Base-by-base conservation (phyloP, 2,113 vertebrate species). In the Aegithalos caudatus region DNA sequence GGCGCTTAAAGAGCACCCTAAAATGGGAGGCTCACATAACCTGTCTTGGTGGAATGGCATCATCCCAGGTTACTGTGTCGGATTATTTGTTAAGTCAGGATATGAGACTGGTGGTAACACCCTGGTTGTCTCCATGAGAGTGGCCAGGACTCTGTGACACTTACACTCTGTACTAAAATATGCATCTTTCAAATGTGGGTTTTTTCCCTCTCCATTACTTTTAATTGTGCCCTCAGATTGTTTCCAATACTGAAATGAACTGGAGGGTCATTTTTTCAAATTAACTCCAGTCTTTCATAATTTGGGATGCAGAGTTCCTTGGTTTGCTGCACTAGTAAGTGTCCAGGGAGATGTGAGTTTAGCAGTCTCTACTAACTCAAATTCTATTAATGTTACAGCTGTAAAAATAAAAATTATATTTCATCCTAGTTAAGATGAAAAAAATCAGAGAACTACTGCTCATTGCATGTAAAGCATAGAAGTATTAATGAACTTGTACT, bases 21-120 rank as follows among this genome's bases (percentile, higher is more conserved):
- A 1, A 31, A 16, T 9, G 9, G 33, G 23, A 28, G 20, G 23
- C 3, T 53, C 10, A 4, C 7, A 1, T 7, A 22, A n/a, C 33
- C 13, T 35, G 31, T 11, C 2, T 0, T 6, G 12, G 19, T 64
- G 22, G 58, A 23, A 25, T 12, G 1, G 1, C 2, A 5, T 29
- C 6, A 6, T 1, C 11, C 13, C 35, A 4, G 35, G 10, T 35
- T 7, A 2, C 24, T 9, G 9, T 38, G 56, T 2, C 5, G 18
- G n/a, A 4, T 33, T 38, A 5, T 66, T 38, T 38, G 10, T 18
- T 54, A 9, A 9, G 3, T 24, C 47, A 15, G 67, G 62, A n/a
- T 21, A 2, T 3, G 1, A 7, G 23, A n/a, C 7, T 3, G 44
- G 19, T 37, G 37, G 22, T 54, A 42, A 19, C 66, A n/a, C 3